Evolutionary conservation across 2,888 invertebrate species (phyloP), one percentile per base, ranked within the genome.

Genomic region (Pristionchus japonicus): DNA sequence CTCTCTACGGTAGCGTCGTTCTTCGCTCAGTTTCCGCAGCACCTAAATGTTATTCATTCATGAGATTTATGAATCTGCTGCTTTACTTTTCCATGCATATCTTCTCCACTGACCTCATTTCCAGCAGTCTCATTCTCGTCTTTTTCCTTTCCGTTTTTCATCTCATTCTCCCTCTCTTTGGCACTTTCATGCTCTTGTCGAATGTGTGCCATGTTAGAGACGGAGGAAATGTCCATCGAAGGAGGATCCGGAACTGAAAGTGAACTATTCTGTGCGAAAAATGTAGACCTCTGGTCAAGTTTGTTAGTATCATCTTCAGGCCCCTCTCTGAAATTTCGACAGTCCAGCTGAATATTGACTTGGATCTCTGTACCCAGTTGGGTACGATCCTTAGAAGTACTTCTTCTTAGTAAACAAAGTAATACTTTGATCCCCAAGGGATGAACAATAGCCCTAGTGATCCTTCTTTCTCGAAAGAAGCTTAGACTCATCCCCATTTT

Each of bases 211-310:
- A 91, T 88, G 34, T 89, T 90, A 15, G 90, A 90, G 89, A 90
- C 90, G 37, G 85, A 90, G n/a, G 91, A 91, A 47, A 90, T 88
- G 88, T 92, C 92, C 91, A 92, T 92, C 34, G 91, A 91, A 15
- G 92, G 92, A 23, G 92, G 92, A 87, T 92, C 92, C 3, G 92
- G 92, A 11, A 92, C 91, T 87, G 77, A 87, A 87, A 49, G 4
- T 31, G 1, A 31, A 77, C n/a, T n/a, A n/a, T n/a, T n/a, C n/a
- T n/a, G n/a, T n/a, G n/a, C n/a, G n/a, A n/a, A n/a, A n/a, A n/a
- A n/a, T n/a, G n/a, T n/a, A n/a, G n/a, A n/a, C n/a, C n/a, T n/a
- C n/a, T n/a, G n/a, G n/a, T n/a, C n/a, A n/a, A n/a, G n/a, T n/a
- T n/a, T n/a, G n/a, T n/a, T n/a, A n/a, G n/a, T n/a, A n/a, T n/a